phyloP scores from a whole-genome alignment of 2,888 invertebrate genomes.

The Orthosia incerta region DNA sequence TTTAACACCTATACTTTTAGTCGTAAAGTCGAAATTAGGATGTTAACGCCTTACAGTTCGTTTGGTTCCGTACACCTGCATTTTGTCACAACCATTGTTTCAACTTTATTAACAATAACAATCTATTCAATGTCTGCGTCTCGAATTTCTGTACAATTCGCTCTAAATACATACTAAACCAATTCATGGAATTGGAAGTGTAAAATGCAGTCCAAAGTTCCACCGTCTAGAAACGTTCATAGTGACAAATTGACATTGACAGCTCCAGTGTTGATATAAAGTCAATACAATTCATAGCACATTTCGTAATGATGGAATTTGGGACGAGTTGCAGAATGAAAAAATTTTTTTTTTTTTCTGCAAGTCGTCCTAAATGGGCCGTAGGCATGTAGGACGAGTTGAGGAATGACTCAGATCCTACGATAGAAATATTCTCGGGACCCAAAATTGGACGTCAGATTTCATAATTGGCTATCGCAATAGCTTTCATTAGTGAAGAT shows the following conservation, averaged over 20 bases:
- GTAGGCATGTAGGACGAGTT: too few species aligned
- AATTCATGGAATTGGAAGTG: conserved; percentile 24
- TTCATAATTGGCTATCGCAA: too few species aligned
- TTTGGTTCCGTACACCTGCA: conserved; percentile 46
- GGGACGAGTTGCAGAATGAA: too few species aligned
- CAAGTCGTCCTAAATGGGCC: too few species aligned
- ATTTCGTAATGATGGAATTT: too few species aligned
- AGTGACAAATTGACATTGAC: too few species aligned
- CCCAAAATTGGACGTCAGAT: too few species aligned
- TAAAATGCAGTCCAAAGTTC: neutral
- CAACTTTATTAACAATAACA: conserved; percentile 52
- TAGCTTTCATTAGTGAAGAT: too few species aligned
- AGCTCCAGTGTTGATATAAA: neutral
- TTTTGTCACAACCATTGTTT: conserved; percentile 52
- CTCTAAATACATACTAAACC: conserved; percentile 33
- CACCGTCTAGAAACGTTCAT: neutral
- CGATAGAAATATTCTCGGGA: too few species aligned
- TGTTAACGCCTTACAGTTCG: neutral
- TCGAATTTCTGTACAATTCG: conserved; percentile 50
- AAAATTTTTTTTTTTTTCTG: too few species aligned
- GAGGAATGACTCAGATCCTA: too few species aligned
- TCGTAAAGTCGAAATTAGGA: conserved; percentile 1
- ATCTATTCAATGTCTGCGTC: conserved; percentile 30
- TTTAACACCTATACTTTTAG: neutral
- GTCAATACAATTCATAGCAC: too few species aligned